Evolutionary conservation across 2,797 vertebrate genomes (phyloP).

Genomic region (Argyrosomus regius): DNA sequence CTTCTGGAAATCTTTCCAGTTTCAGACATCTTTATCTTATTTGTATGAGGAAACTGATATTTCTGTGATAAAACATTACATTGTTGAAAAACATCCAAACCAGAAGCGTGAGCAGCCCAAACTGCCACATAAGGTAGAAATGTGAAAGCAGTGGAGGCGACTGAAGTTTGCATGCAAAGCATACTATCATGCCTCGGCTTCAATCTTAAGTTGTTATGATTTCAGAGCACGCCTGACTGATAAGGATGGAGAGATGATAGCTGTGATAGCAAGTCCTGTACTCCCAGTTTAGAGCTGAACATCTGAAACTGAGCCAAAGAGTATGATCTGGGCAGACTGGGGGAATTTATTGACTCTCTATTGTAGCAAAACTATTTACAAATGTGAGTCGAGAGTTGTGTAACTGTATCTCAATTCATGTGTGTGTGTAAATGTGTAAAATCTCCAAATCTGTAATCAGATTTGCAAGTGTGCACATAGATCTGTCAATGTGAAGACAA

Average conservation of each 20-base stretch:
- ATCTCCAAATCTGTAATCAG: too few relatives aligned
- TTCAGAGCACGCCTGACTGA: constrained; percentile 65
- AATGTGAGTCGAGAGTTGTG: too few relatives aligned
- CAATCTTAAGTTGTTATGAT: constrained; percentile 73
- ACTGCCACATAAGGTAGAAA: constrained; percentile 14
- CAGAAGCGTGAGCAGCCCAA: background rate
- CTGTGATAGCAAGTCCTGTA: constrained; percentile 54
- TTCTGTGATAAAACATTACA: constrained; percentile 17
- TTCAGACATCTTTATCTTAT: constrained; percentile 39
- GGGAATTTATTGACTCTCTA: constrained; percentile 17
- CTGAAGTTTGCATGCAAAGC: constrained; percentile 58
- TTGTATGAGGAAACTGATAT: constrained; percentile 38
- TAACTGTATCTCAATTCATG: too few relatives aligned
- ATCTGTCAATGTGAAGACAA: too few relatives aligned
- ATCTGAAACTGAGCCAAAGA: constrained; percentile 25
- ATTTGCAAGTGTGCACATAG: too few relatives aligned
- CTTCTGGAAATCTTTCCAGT: constrained; percentile 5
- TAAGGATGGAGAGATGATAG: constrained; percentile 67
- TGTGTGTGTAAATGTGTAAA: too few relatives aligned
- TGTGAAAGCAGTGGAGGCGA: constrained; percentile 23
- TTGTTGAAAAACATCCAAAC: constrained; percentile 22
- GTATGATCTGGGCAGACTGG: constrained; percentile 41
- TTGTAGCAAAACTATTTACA: too few relatives aligned
- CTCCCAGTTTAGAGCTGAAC: constrained; percentile 57
- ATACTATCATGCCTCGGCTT: constrained; percentile 62